Evolutionary conservation across 2,113 vertebrate genomes (phyloP).

Genomic region (Pipa parva): DNA sequence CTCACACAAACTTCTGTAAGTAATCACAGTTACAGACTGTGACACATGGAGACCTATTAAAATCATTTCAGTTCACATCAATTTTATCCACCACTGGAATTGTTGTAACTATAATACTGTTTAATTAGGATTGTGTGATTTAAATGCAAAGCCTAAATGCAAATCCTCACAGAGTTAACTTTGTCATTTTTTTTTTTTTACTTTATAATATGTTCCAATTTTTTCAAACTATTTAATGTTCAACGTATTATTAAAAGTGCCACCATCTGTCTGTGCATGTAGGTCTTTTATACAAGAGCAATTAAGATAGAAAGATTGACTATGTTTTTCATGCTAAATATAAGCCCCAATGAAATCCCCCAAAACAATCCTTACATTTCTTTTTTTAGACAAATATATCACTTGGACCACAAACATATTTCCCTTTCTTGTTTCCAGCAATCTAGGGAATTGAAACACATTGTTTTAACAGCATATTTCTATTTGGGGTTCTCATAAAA

Average conservation of each 20-base stretch:
- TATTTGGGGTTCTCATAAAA: slow-evolving; percentile 14
- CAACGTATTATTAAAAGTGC: slow-evolving; percentile 18
- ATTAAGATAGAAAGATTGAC: not conserved
- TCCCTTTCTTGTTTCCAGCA: slow-evolving; percentile 1
- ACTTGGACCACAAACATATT: slow-evolving; percentile 2
- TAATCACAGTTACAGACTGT: slow-evolving; percentile 7
- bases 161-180: slow-evolving; percentile 44
- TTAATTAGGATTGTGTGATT: slow-evolving; percentile 51
- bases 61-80: slow-evolving; percentile 48
- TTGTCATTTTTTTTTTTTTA: slow-evolving; percentile 47
- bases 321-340: not conserved
- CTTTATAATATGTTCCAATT: slow-evolving; percentile 45
- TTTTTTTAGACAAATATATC: not conserved
- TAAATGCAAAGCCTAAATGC: slow-evolving; percentile 48
- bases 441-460: slow-evolving; percentile 8
- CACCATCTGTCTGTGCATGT: slow-evolving; percentile 9
- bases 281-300: not conserved
- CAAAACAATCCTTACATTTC: slow-evolving; percentile 16
- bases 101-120: slow-evolving; percentile 51
- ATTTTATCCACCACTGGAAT: slow-evolving; percentile 51
- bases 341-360: not conserved
- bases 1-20: not conserved
- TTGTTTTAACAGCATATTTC: slow-evolving; percentile 17
- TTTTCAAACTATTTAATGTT: slow-evolving; percentile 25
- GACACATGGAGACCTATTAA: slow-evolving; percentile 51